Evolutionary conservation across 2,113 vertebrate genomes (phyloP).

Genomic region (Vombatus ursinus): DNA sequence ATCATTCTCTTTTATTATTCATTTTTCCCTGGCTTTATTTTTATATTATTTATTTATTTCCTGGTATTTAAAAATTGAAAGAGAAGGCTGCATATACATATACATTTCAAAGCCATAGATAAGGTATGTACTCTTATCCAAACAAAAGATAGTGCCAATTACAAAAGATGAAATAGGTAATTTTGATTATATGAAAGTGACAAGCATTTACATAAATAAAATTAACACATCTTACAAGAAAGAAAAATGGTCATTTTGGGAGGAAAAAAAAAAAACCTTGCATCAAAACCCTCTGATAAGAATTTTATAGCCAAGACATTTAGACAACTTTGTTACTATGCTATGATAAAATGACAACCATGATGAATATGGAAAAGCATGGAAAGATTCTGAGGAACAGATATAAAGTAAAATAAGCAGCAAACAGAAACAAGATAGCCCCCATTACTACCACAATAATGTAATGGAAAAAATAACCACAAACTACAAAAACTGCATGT

Average conservation of each 20-base stretch:
- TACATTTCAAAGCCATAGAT: neutral
- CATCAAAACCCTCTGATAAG: neutral
- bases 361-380: neutral
- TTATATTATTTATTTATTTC: too few relatives aligned
- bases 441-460: neutral
- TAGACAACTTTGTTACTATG: too few relatives aligned
- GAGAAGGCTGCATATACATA: neutral
- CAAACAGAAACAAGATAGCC: neutral
- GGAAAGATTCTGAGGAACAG: neutral
- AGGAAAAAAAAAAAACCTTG: too few relatives aligned
- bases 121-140: neutral
- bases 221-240: neutral
- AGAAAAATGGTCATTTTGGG: neutral
- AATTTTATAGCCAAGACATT: neutral
- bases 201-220: neutral
- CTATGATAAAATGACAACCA: neutral
- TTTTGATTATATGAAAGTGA: neutral
- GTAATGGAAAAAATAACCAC: neutral
- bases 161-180: neutral
- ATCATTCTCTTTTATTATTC: neutral
- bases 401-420: neutral
- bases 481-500: neutral
- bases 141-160: neutral
- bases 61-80: neutral
- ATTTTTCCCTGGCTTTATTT: neutral